These are phyloP conservation scores for Montipora foliosa DNA, from an alignment of 64 coral and sea anemone species.

Conservation along the genomic window DNA sequence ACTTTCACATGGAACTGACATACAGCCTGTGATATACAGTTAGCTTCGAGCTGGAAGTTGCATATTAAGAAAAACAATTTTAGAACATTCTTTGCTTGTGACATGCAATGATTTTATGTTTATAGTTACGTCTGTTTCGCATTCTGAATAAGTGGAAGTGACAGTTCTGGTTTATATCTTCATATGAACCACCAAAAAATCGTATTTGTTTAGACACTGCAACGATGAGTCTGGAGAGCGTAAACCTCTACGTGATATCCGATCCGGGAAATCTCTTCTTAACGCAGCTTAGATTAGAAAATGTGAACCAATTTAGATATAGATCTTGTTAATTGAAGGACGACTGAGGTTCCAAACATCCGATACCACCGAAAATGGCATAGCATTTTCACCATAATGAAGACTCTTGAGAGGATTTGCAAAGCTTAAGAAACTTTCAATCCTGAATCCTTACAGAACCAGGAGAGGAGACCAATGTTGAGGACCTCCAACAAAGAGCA, in stretches of 20 bases:
- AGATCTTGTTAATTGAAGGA: too few relatives aligned
- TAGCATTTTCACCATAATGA: too few relatives aligned
- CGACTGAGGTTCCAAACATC: too few relatives aligned
- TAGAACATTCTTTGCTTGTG: neutral
- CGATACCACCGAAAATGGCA: too few relatives aligned
- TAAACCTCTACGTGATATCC: neutral
- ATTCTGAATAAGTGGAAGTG: neutral
- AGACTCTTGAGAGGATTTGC: too few relatives aligned
- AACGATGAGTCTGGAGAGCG: neutral
- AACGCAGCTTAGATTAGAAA: neutral
- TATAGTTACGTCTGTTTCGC: neutral
- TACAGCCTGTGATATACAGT: neutral
- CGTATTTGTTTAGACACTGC: slow-evolving; percentile 44
- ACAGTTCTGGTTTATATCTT: neutral
- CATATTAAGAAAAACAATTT: neutral
- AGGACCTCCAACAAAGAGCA: too few relatives aligned
- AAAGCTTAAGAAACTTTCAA: too few relatives aligned
- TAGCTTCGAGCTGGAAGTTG: too few relatives aligned
- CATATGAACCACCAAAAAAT: neutral
- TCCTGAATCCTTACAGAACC: too few relatives aligned
- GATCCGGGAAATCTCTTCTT: neutral
- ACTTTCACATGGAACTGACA: neutral
- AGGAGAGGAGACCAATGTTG: too few relatives aligned
- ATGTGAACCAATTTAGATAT: too few relatives aligned
- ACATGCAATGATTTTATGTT: neutral